Evolutionary conservation across 1,140 invertebrate genomes (phyloP).

Genomic region (Pissodes strobi): DNA sequence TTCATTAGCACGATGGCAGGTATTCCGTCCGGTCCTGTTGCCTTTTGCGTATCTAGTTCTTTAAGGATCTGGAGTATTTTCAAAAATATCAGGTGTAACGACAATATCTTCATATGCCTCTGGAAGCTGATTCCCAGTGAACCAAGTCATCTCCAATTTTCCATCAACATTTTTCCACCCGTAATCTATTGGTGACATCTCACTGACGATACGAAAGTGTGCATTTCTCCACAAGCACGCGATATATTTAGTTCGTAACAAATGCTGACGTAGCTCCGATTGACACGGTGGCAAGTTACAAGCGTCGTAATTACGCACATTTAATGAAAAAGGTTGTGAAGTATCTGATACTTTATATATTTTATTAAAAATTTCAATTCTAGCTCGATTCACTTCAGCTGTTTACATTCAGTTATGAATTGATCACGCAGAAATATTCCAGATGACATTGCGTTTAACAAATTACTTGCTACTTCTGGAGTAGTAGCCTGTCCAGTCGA

Average conservation of each 20-base stretch:
- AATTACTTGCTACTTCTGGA: not conserved
- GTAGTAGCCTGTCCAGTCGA: not conserved
- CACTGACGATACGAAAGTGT: not conserved
- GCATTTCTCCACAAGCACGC: slow-evolving; percentile 18
- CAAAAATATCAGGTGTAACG: slow-evolving; percentile 11
- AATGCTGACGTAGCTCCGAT: not conserved
- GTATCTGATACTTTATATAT: slow-evolving; percentile 10
- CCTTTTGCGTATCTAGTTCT: no score
- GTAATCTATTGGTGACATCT: slow-evolving; percentile 14
- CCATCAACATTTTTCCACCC: slow-evolving; percentile 16
- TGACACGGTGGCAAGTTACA: not conserved
- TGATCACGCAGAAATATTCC: not conserved
- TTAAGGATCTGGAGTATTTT: no score
- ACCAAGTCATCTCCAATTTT: slow-evolving; percentile 20
- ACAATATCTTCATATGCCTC: not conserved
- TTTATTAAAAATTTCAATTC: slow-evolving; percentile 23
- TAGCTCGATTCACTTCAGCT: no score
- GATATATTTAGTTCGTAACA: slow-evolving; percentile 6
- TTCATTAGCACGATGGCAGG: no score
- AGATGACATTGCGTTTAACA: not conserved
- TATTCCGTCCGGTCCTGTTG: no score
- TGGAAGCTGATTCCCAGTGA: slow-evolving; percentile 16
- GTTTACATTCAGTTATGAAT: not conserved
- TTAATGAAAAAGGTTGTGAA: slow-evolving; percentile 15
- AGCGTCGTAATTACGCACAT: slow-evolving; percentile 11